Conservation (phyloP, 2,113 vertebrate species). For the Egretta garzetta region DNA sequence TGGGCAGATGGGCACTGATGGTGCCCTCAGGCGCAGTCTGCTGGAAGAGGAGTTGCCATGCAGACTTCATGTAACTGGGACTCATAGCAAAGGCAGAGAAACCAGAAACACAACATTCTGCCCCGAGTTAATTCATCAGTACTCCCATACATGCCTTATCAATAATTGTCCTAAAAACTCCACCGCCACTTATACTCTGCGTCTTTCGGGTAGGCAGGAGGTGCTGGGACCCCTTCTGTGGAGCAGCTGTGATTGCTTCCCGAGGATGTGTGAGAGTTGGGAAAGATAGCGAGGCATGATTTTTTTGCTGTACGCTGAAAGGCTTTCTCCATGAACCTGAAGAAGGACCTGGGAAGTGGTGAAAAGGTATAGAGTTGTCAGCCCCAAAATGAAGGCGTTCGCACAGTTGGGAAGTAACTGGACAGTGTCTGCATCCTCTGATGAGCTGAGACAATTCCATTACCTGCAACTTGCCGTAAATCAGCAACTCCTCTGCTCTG, state of each 20-base stretch:
- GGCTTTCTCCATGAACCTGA: constrained; percentile 32
- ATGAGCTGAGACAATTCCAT: constrained; percentile 41
- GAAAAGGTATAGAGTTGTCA: constrained; percentile 58
- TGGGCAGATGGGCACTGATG: neutral
- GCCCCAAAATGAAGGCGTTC: neutral
- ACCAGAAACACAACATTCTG: neutral
- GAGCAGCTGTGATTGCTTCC: constrained; percentile 44
- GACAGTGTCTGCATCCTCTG: neutral
- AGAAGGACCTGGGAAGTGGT: constrained; percentile 29
- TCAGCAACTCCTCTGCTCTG: neutral
- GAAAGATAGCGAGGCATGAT: neutral
- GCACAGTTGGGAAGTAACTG: constrained; percentile 12
- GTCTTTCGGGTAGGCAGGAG: neutral
- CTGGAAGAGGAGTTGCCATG: neutral
- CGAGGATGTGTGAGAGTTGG: neutral
- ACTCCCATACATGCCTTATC: neutral
- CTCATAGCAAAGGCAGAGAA: neutral
- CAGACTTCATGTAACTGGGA: neutral
- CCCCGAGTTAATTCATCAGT: neutral
- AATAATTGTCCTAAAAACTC: neutral
- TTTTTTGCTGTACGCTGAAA: neutral
- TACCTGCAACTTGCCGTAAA: neutral
- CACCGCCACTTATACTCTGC: neutral
- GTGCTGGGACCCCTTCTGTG: constrained; percentile 19
- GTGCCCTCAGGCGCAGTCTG: neutral